Conservation (phyloP, 1,140 invertebrate genomes). For the Octopus sinensis region DNA sequence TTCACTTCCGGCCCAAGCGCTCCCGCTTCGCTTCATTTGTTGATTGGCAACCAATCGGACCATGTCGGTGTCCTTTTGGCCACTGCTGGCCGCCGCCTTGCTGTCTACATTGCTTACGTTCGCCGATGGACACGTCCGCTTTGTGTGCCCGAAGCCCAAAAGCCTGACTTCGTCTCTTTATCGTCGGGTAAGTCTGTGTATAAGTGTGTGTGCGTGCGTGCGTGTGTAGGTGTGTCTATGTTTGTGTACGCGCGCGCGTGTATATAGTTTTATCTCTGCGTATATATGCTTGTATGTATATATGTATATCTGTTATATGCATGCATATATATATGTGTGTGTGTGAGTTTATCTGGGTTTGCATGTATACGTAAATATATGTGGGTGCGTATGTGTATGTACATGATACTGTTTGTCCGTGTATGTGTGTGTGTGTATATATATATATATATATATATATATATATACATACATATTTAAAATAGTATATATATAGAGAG, state of each 20-base stretch:
- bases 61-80: not conserved
- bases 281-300: not conserved
- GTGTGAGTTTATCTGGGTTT: too few relatives aligned
- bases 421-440: too few relatives aligned
- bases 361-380: too few relatives aligned
- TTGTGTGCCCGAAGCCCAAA: conserved; percentile 28
- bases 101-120: not conserved
- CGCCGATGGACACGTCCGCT: conserved; percentile 25
- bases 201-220: not conserved
- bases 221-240: not conserved
- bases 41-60: not conserved
- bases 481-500: too few relatives aligned
- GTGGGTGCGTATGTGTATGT: too few relatives aligned
- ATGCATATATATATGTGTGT: too few relatives aligned
- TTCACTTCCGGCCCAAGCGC: too few relatives aligned
- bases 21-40: too few relatives aligned
- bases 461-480: too few relatives aligned
- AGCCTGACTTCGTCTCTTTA: conserved; percentile 24
- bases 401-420: too few relatives aligned
- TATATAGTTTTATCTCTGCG: not conserved
- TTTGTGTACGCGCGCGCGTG: not conserved
- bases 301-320: not conserved
- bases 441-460: too few relatives aligned
- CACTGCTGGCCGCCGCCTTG: not conserved
- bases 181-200: conserved; percentile 10